Evolutionary conservation across 2,797 vertebrate species (phyloP), one percentile per base, ranked within the genome.

Genomic region (Acestrorhynchus altus): DNA sequence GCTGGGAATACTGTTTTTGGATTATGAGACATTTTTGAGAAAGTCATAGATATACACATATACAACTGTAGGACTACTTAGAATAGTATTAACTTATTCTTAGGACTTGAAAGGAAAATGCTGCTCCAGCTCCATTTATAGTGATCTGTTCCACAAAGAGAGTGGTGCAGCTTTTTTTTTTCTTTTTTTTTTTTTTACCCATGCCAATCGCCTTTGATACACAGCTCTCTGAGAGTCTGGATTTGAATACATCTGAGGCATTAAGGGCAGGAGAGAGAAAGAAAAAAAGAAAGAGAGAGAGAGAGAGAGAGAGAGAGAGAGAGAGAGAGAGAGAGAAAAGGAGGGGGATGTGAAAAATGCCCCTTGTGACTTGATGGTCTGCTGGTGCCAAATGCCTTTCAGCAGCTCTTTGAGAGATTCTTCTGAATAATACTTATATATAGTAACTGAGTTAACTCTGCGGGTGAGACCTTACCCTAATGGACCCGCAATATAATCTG

Each of bases 401-500:
- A 44, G 70, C 60, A 63, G 72, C 39, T 59, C 49, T 51, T 74
- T 83, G 74, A 80, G 89, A 89, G 90, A 90, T 90, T 90, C 86
- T 87, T 89, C 83, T 90, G 86, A 84, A 84, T n/a, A n/a, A n/a
- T 77, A 67, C 83, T 90, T 80, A 77, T 80, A 65, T 72, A 81
- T 49, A 65, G 80, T 68, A 63, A 86, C 84, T 81, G 81, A 72
- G 72, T 83, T 84, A 81, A 72, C 49, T 67, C 56, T 72, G 73
- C 82, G 83, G 85, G 87, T 74, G 85, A 84, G 72, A 74, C 72
- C 66, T 35, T 28, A 80, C 85, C 84, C 83, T 91, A 91, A 90
- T 90, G 91, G 88, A 79, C 63, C 72, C 85, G 91, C 81, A 93
- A 93, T 89, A 87, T 88, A 90, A 94, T 91, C 88, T 83, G 77